Conservation (phyloP, 92 coral and sea anemone species). For the Epizoanthus rinbou region DNA sequence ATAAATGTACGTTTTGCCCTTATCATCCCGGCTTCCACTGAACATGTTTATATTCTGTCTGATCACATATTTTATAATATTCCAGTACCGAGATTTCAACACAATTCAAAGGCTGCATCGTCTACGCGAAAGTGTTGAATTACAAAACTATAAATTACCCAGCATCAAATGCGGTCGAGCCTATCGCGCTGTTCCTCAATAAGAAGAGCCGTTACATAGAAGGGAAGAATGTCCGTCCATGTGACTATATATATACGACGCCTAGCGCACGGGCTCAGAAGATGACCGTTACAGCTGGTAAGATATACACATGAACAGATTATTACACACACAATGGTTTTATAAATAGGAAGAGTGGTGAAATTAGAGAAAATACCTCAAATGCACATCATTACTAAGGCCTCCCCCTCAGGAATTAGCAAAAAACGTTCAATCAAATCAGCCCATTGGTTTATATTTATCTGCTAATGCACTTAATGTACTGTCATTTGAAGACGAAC, state of each 20-base stretch:
- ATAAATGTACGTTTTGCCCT: no score
- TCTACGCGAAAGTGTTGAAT: constrained; percentile 9
- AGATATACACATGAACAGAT: background rate
- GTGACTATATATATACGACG: constrained; percentile 13
- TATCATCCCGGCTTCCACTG: no score
- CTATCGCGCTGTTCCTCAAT: background rate
- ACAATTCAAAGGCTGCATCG: constrained; percentile 35
- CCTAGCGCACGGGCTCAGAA: constrained; percentile 9
- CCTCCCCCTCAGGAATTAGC: no score
- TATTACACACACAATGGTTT: no score
- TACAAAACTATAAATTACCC: background rate
- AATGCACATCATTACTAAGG: no score
- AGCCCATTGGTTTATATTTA: no score
- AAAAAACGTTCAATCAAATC: no score
- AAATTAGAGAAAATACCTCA: no score
- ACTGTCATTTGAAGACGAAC: no score
- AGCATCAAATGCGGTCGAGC: background rate
- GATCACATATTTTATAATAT: no score
- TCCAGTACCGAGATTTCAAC: background rate
- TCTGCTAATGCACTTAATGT: no score
- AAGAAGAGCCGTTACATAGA: constrained; percentile 7
- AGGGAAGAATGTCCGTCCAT: constrained; percentile 11
- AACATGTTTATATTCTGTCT: background rate
- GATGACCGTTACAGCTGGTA: background rate
- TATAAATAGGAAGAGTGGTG: no score